These are phyloP conservation scores for Apamea monoglypha DNA, from an alignment of 2,888 invertebrate species.

Conservation along the genomic window DNA sequence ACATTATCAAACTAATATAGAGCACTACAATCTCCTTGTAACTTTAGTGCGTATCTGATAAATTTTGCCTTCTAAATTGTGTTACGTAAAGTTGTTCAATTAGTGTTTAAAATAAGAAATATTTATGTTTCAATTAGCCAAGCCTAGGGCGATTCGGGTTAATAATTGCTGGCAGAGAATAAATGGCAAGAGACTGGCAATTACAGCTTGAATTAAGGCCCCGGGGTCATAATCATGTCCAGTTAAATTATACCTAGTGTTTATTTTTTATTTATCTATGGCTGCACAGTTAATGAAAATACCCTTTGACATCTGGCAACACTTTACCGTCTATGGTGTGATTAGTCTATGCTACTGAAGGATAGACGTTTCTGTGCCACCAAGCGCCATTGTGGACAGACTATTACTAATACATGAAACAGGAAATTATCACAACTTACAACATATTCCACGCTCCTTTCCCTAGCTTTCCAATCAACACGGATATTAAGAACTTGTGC, in stretches of 20 bases:
- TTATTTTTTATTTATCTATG: neutral
- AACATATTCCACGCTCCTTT: conserved; percentile 61
- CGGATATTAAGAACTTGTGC: conserved; percentile 58
- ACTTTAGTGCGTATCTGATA: conserved; percentile 52
- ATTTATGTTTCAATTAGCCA: conserved; percentile 34
- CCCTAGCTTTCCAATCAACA: conserved; percentile 62
- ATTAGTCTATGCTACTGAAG: neutral
- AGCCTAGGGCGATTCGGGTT: conserved; percentile 16
- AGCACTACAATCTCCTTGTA: conserved; percentile 63
- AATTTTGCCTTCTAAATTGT: conserved; percentile 14
- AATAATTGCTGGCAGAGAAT: conserved; percentile 11
- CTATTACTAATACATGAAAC: conserved; percentile 47
- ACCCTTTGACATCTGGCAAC: neutral
- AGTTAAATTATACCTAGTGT: neutral
- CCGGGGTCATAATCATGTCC: conserved; percentile 10
- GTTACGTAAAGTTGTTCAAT: conserved; percentile 29
- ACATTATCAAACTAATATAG: conserved; percentile 69
- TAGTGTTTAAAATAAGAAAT: conserved; percentile 9
- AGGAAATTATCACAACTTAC: conserved; percentile 59
- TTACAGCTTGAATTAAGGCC: conserved; percentile 5
- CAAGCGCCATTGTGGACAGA: conserved; percentile 35
- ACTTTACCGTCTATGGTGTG: neutral
- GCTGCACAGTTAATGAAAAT: neutral
- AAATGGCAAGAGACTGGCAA: conserved; percentile 8
- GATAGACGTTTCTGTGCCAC: conserved; percentile 10